These are phyloP conservation scores for Ochotona princeps DNA, from an alignment of 2,113 vertebrate species.

Conservation along the genomic window DNA sequence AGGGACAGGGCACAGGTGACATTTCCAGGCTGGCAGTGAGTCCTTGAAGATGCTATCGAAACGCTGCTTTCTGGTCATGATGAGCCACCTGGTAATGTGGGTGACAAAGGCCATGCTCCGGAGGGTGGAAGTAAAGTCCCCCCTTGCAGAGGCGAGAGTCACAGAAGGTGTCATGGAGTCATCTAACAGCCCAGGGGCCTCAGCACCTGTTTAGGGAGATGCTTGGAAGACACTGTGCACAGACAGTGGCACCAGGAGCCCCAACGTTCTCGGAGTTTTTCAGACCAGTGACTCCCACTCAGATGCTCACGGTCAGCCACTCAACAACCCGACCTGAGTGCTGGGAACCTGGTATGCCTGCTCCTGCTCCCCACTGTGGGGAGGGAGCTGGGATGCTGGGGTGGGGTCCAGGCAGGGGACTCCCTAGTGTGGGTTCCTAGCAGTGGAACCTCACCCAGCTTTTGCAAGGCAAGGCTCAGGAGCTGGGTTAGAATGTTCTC, in stretches of 20 bases:
- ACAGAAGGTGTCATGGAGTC: not conserved
- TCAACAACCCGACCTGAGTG: not conserved
- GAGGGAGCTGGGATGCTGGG: rapidly evolving
- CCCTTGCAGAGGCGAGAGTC: not conserved
- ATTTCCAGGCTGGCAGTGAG: not conserved
- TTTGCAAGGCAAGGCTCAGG: not conserved
- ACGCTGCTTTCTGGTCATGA: not conserved
- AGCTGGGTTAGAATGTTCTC: not conserved
- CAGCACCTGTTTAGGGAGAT: not conserved
- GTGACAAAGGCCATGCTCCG: not conserved
- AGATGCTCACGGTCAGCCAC: not conserved
- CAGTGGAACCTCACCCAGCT: not conserved
- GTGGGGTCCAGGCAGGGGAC: not conserved
- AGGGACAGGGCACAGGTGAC: rapidly evolving
- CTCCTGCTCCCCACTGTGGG: too few relatives aligned
- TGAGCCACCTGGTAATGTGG: not conserved
- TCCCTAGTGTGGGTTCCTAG: rapidly evolving
- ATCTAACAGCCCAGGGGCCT: not conserved
- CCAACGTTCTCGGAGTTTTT: not conserved
- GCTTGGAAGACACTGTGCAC: not conserved
- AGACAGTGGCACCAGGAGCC: not conserved
- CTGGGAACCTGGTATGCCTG: not conserved
- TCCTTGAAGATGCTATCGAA: not conserved
- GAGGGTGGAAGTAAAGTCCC: not conserved
- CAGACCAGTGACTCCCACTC: not conserved